Percentiles rank a stretch among this genome's conserved stretches.
phyloP scores from a whole-genome alignment of 2,888 invertebrate species.

The Criorhina ranunculi region DNA sequence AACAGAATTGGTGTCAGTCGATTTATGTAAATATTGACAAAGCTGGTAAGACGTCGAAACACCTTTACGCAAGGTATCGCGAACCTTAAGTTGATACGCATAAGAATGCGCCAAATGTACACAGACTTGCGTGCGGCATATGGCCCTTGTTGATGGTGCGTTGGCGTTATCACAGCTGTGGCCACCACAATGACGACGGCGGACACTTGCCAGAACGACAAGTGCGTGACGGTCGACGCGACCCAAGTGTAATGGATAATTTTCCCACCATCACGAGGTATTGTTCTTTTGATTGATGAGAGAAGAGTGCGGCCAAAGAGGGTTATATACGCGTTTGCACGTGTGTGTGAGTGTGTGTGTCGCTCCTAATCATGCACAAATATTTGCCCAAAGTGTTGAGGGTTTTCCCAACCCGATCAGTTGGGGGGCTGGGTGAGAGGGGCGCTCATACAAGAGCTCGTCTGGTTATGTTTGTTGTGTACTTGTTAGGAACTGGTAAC shows the following conservation, averaged over 20 bases:
- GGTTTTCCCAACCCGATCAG: conserved; percentile 60
- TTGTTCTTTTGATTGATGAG: conserved; percentile 73
- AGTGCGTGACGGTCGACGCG: conserved; percentile 66
- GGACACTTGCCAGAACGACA: conserved; percentile 59
- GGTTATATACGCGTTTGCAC: conserved; percentile 29
- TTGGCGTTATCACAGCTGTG: conserved; percentile 71
- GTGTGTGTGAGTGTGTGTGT: conserved; percentile 37
- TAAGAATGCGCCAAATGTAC: conserved; percentile 75
- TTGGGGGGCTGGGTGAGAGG: conserved; percentile 3
- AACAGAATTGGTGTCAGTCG: conserved; percentile 74
- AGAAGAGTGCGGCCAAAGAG: conserved; percentile 35
- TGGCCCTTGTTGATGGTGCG: conserved; percentile 55
- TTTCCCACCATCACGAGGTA: conserved; percentile 68
- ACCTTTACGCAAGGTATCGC: conserved; percentile 67
- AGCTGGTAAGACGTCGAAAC: conserved; percentile 70
- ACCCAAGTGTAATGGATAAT: conserved; percentile 62
- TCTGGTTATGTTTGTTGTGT: conserved; percentile 59
- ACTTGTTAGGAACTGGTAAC: conserved; percentile 60
- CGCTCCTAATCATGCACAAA: conserved; percentile 73
- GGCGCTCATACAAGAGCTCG: conserved; percentile 5
- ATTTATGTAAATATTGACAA: conserved; percentile 75
- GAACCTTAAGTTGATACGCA: conserved; percentile 65
- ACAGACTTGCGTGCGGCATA: conserved; percentile 48
- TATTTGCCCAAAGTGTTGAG: conserved; percentile 72
- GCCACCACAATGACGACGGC: conserved; percentile 48